Base-by-base conservation (phyloP, 2,888 invertebrate genomes). In the Cetonia aurata region DNA sequence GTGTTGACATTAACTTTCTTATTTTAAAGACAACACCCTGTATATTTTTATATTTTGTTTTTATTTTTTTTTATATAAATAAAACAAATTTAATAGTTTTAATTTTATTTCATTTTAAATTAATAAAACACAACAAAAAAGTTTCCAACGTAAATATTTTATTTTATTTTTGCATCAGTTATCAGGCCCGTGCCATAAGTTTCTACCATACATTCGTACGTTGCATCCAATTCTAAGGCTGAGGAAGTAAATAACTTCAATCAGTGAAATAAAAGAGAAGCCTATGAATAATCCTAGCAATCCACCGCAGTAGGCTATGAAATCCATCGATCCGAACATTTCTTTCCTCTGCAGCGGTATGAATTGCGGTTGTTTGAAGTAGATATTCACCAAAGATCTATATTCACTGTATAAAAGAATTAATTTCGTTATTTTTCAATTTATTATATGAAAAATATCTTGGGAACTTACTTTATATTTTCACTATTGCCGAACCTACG, bases 331-430 rank as follows among this genome's bases (percentile, higher is more conserved):
- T 0, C 89, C 89, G 72, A 87, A 89, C 57, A 92, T 84, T 77
- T 92, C 92, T 0, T 90, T 90, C 15, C 91, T 86, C 41, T 89
- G 88, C 0, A 90, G 90, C 0, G 91, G 89, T 33, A 91, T 87
- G 77, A 91, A 92, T 80, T 92, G 91, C 0, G 89, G 87, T 77
- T 91, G 90, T 80, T 91, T 91, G 83, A 91, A 91, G 84, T 89
- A 91, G 57, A 92, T 87, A 76, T 88, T 87, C 8, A 91, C 85
- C 2, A 89, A 87, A 0, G 90, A 86, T 79, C 86, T 85, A 17
- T 55, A 42, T 31, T 62, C 69, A 12, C 33, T 15, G 8, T 13
- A 25, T 4, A 4, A 25, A 25, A 25, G 25, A 4, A 25, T 41
- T 8, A 4, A 25, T 41, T 8, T 37, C 17, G 31, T 25, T 4